Evolutionary conservation across 2,888 invertebrate species (phyloP).

Genomic region (Ctenicera cuprea): DNA sequence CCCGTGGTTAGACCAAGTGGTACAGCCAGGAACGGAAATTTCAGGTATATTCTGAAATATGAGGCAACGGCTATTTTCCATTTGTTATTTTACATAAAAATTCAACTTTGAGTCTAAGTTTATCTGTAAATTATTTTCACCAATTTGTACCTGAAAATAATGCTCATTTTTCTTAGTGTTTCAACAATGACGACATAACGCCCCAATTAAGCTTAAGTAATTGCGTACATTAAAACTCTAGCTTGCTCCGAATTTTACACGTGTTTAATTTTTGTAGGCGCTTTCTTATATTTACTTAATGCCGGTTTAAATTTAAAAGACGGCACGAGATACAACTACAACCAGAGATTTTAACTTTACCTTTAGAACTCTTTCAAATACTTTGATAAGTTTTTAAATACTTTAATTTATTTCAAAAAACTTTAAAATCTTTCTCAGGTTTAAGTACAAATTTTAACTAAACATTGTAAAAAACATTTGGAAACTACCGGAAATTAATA

Average conservation of each 20-base stretch:
- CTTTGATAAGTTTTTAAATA: no score
- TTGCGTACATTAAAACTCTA: slow-evolving; percentile 7
- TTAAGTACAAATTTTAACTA: no score
- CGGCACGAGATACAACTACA: no score
- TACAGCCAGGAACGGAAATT: slow-evolving; percentile 12
- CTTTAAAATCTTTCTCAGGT: no score
- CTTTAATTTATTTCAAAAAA: no score
- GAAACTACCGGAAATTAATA: no score
- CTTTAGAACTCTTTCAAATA: no score
- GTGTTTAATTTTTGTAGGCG: background rate
- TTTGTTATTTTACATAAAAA: background rate
- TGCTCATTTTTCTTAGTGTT: background rate
- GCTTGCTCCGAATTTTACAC: background rate
- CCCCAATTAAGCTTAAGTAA: slow-evolving; percentile 8
- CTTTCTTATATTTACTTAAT: background rate
- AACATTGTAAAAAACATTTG: no score
- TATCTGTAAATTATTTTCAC: background rate
- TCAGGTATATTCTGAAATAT: slow-evolving; percentile 6
- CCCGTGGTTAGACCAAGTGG: slow-evolving; percentile 1
- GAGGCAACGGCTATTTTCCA: background rate
- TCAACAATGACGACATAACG: slow-evolving; percentile 1
- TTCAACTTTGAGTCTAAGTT: background rate
- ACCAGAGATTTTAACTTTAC: no score
- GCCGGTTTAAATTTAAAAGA: no score
- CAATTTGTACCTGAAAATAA: background rate